Conservation (phyloP, 2,888 invertebrate genomes). For the Xanthorhoe spadicearia region DNA sequence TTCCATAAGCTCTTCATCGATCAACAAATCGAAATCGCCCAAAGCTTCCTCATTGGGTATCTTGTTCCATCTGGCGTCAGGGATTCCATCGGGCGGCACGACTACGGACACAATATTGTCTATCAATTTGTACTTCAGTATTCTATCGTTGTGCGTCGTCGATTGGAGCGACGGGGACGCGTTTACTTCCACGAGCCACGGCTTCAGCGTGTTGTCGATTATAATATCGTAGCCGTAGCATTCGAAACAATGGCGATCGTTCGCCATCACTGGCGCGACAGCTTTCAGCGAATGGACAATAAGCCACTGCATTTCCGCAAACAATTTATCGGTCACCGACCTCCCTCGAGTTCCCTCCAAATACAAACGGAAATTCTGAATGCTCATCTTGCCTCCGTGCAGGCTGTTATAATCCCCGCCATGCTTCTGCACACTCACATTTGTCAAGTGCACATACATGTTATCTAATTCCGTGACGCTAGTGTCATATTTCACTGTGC, state of each 20-base stretch:
- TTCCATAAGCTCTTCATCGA: slow-evolving; percentile 92
- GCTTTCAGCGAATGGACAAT: slow-evolving; percentile 97
- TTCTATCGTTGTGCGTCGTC: slow-evolving; percentile 97
- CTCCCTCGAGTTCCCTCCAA: slow-evolving; percentile 96
- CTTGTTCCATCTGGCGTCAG: slow-evolving; percentile 96
- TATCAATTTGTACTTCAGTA: slow-evolving; percentile 96
- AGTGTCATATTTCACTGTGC: slow-evolving; percentile 97
- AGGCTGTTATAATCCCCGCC: slow-evolving; percentile 97
- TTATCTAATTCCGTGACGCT: slow-evolving; percentile 95
- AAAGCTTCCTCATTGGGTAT: slow-evolving; percentile 89
- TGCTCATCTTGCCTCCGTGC: slow-evolving; percentile 98
- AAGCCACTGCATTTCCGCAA: slow-evolving; percentile 94
- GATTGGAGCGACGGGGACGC: slow-evolving; percentile 97
- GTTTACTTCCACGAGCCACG: slow-evolving; percentile 97
- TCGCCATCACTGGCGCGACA: slow-evolving; percentile 97
- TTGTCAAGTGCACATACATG: slow-evolving; percentile 98
- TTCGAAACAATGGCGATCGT: slow-evolving; percentile 96
- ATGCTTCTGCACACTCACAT: slow-evolving; percentile 98
- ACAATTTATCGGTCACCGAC: slow-evolving; percentile 94
- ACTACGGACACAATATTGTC: slow-evolving; percentile 97
- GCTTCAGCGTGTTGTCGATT: slow-evolving; percentile 96
- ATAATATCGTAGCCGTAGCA: slow-evolving; percentile 99
- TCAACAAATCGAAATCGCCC: slow-evolving; percentile 93
- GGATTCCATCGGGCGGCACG: slow-evolving; percentile 93
- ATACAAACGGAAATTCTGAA: slow-evolving; percentile 95